Conservation (phyloP, 2,113 vertebrate species). For the Brachyhypopomus gauderio region DNA sequence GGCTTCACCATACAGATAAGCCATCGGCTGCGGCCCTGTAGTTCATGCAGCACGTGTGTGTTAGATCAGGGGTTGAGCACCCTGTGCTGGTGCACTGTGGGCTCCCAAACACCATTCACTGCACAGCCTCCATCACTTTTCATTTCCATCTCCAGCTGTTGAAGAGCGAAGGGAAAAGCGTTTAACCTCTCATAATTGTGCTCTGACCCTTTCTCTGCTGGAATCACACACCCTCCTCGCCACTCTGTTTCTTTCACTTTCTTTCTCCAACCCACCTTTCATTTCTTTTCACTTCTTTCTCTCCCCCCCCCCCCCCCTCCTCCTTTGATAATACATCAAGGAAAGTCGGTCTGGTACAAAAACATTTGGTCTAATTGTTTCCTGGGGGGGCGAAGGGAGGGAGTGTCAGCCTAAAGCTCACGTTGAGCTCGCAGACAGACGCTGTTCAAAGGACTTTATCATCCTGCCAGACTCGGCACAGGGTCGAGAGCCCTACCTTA, state of each 20-base stretch:
- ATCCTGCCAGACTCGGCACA: neutral
- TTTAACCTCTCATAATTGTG: conserved; percentile 74
- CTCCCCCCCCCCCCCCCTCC: too few species aligned
- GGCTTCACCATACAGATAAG: conserved; percentile 56
- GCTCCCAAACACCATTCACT: conserved; percentile 52
- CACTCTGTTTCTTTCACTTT: conserved; percentile 48
- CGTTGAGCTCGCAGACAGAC: conserved; percentile 3
- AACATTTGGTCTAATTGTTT: conserved; percentile 66
- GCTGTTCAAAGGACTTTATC: conserved; percentile 25
- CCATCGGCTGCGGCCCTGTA: conserved; percentile 36
- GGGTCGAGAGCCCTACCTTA: conserved; percentile 40
- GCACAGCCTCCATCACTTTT: conserved; percentile 49
- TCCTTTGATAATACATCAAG: conserved; percentile 70
- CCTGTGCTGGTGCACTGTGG: conserved; percentile 27
- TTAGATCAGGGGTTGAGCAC: conserved; percentile 51
- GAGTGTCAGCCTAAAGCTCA: conserved; percentile 16
- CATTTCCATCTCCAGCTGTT: conserved; percentile 61
- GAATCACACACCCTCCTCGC: conserved; percentile 54
- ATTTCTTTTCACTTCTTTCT: conserved; percentile 38
- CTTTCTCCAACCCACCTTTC: conserved; percentile 42
- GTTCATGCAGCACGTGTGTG: conserved; percentile 45
- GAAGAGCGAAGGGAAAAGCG: conserved; percentile 59
- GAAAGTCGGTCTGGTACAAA: conserved; percentile 58
- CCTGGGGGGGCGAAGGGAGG: conserved; percentile 45
- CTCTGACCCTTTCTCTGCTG: conserved; percentile 63